Conservation (phyloP, 2,113 vertebrate species). For the Pithys albifrons region DNA sequence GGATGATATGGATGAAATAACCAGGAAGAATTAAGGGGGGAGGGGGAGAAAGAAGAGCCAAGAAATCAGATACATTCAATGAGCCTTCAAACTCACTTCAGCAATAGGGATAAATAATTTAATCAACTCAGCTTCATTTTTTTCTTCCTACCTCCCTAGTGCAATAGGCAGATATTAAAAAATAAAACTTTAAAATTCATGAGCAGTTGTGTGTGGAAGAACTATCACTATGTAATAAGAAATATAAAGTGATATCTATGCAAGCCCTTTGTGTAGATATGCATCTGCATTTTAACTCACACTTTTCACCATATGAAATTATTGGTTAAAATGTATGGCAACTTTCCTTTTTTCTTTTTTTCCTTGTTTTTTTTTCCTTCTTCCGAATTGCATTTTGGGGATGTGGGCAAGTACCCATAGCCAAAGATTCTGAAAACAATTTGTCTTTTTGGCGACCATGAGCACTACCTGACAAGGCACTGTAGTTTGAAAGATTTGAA, state of each 20-base stretch:
- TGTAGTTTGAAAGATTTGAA: constrained; percentile 2
- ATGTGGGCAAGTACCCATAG: background rate
- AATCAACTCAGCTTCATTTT: constrained; percentile 73
- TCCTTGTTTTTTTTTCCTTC: background rate
- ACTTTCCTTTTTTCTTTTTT: background rate
- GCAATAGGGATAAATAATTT: constrained; percentile 79
- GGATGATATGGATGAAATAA: constrained; percentile 75
- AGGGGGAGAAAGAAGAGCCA: constrained; percentile 62
- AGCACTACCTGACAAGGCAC: background rate
- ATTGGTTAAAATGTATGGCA: background rate
- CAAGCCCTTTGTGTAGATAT: background rate
- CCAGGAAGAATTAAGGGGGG: constrained; percentile 68
- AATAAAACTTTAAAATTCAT: constrained; percentile 77
- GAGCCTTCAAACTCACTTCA: constrained; percentile 82
- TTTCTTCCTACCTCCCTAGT: constrained; percentile 64
- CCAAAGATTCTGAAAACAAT: constrained; percentile 14
- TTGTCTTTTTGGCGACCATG: constrained; percentile 1
- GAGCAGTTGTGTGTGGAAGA: constrained; percentile 56
- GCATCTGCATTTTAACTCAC: background rate
- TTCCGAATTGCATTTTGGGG: background rate
- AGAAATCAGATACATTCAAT: constrained; percentile 75
- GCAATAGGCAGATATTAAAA: constrained; percentile 77
- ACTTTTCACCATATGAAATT: background rate
- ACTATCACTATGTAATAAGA: constrained; percentile 51
- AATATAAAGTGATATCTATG: constrained; percentile 25